These are phyloP conservation scores for Drosophila seclusa DNA, from an alignment of 2,888 invertebrate species.

Conservation along the genomic window DNA sequence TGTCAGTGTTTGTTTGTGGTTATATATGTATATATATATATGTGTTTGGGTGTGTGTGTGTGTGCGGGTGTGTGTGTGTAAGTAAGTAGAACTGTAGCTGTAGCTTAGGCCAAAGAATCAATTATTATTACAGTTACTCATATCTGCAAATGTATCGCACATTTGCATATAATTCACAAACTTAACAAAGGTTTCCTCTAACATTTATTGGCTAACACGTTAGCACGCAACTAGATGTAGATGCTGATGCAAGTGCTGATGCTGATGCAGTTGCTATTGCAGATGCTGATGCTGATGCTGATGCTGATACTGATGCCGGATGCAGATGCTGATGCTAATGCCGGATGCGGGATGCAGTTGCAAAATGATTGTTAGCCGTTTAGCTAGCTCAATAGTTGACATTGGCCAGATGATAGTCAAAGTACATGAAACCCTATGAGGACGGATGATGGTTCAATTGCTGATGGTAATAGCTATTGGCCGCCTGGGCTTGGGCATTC, in stretches of 20 bases:
- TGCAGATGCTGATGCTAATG: background rate
- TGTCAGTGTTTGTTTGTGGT: constrained; percentile 8
- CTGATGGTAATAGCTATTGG: constrained; percentile 70
- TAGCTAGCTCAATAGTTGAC: constrained; percentile 70
- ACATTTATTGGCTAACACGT: constrained; percentile 30
- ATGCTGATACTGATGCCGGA: background rate
- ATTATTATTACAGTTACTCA: constrained; percentile 32
- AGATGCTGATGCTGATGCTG: constrained; percentile 17
- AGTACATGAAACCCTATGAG: constrained; percentile 84
- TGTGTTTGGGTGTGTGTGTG: background rate
- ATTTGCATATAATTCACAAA: constrained; percentile 41
- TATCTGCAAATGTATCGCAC: constrained; percentile 27
- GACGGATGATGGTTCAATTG: constrained; percentile 82
- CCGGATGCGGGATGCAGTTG: constrained; percentile 7
- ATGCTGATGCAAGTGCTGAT: background rate
- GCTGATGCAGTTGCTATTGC: background rate
- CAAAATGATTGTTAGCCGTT: background rate
- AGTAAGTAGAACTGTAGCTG: constrained; percentile 23
- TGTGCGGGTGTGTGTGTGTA: background rate
- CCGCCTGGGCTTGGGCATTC: constrained; percentile 51
- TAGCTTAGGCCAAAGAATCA: constrained; percentile 19
- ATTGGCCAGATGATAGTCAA: constrained; percentile 81
- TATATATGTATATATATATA: background rate
- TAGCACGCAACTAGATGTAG: constrained; percentile 5
- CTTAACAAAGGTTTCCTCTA: constrained; percentile 51